Conservation (phyloP, 35 echinoderm and acorn worm genomes). For the Chiridota heheva region DNA sequence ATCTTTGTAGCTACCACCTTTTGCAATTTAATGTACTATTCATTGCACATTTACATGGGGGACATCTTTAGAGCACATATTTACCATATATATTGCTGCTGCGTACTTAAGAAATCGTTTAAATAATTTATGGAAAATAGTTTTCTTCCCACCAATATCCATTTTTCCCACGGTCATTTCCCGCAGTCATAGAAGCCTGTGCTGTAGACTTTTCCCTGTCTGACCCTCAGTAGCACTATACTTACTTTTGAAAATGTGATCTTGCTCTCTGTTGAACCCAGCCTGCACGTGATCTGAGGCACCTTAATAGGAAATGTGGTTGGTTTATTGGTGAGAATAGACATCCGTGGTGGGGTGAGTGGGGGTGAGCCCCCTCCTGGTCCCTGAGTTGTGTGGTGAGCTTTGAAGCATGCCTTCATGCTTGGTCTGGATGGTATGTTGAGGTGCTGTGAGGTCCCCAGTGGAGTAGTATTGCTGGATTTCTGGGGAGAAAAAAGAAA, state of each 20-base stretch:
- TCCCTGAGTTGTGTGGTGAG: conserved; percentile 8
- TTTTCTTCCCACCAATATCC: too few species aligned
- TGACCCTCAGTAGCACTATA: too few species aligned
- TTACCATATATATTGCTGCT: too few species aligned
- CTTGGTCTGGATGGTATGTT: conserved; percentile 69
- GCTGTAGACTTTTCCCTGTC: too few species aligned
- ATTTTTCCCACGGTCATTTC: too few species aligned
- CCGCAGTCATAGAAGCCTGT: too few species aligned
- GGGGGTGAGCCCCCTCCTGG: conserved; percentile 23
- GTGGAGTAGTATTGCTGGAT: conserved; percentile 27
- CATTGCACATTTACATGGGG: too few species aligned
- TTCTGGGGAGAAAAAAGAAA: conserved; percentile 9
- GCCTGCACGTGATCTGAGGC: conserved; percentile 62
- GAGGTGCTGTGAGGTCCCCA: conserved; percentile 78
- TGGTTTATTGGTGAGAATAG: conserved; percentile 90
- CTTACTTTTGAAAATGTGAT: conserved; percentile 38
- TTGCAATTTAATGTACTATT: too few species aligned
- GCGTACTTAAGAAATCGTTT: too few species aligned
- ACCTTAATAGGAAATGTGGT: conserved; percentile 81
- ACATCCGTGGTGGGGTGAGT: conserved; percentile 81
- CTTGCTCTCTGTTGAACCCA: conserved; percentile 24
- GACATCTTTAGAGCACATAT: too few species aligned
- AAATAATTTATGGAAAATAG: too few species aligned
- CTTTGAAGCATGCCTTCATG: conserved; percentile 21
- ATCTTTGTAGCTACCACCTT: too few species aligned